A percentile compares a stretch with the other conserved stretches of the same genome.
These are phyloP conservation scores for Erythrocercus mccallii DNA, from an alignment of 2,113 vertebrate species.

Conservation along the genomic window DNA sequence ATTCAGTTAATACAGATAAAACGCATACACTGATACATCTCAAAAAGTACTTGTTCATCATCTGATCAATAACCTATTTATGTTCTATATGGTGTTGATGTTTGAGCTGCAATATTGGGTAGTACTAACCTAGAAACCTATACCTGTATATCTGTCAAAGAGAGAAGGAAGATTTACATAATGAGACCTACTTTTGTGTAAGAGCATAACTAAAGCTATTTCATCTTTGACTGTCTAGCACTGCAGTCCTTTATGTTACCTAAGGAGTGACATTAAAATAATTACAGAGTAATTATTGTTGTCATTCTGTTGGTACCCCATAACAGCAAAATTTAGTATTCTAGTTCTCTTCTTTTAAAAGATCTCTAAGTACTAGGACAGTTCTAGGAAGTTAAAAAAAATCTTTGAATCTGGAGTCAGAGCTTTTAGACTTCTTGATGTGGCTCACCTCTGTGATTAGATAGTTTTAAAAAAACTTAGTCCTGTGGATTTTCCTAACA, in stretches of 20 bases:
- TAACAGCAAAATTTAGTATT: not conserved
- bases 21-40: not conserved
- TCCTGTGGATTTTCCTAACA: not conserved
- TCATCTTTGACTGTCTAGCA: not conserved
- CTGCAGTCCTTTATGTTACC: not conserved
- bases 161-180: not conserved
- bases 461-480: not conserved
- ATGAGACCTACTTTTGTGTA: not conserved
- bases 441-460: not conserved
- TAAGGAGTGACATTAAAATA: not conserved
- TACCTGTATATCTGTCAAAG: not conserved
- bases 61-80: not conserved
- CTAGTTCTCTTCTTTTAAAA: not conserved
- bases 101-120: not conserved
- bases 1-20: not conserved
- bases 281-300: not conserved
- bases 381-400: accelerated
- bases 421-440: not conserved
- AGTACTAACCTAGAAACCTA: not conserved
- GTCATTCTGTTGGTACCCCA: not conserved
- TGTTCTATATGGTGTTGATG: not conserved
- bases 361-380: not conserved
- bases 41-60: not conserved
- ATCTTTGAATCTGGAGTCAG: not conserved
- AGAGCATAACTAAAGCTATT: not conserved